Evolutionary conservation across 53 echinoderm and acorn worm genomes (phyloP), one percentile per base, ranked within the genome.

Genomic region (Echinarachnius parma): DNA sequence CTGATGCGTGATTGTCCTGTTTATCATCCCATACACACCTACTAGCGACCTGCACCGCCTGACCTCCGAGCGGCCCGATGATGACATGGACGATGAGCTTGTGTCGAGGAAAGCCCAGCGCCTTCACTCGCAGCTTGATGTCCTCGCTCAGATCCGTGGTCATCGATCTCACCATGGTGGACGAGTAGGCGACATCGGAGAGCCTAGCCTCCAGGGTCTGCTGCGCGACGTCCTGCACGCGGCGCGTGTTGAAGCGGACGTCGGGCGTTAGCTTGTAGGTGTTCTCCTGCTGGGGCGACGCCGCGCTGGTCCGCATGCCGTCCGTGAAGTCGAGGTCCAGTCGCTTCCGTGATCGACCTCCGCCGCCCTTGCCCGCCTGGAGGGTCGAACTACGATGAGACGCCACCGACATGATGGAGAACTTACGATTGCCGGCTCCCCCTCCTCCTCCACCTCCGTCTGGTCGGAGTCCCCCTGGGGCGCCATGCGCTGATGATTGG

Each of bases 21-120:
- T 53, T 69, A 1, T 69, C 70, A 35, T 69, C 70, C 70, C 70
- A 69, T 0, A 69, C 70, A 34, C 52, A 69, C 34, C 70, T 14
- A 34, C 70, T 69, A 23, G 53, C 70, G 11, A 69, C 70, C 5
- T 36, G 52, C 22, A 69, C 70, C 0, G 30, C 52, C 34, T 69
- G 70, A 33, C 70, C 70, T 21, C 21, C 34, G 1, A 35, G 10
- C 29, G 70, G 70, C 21, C 70, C 70, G 10, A 69, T 24, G 30
- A 53, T 35, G 16, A 69, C 70, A 16, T 69, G 52, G 29, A 31
- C 24, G 21, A 69, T 28, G 31, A 69, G 33, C 23, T 53, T 50
- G 34, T 69, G 70, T 11, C 70, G 70, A 2, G 53, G 24, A 53
- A 52, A 69, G 22, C 70, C 70, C 53, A 69, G 21, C 13, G 53